These are phyloP conservation scores for Lagria hirta DNA, from an alignment of 2,888 invertebrate species.

Conservation along the genomic window DNA sequence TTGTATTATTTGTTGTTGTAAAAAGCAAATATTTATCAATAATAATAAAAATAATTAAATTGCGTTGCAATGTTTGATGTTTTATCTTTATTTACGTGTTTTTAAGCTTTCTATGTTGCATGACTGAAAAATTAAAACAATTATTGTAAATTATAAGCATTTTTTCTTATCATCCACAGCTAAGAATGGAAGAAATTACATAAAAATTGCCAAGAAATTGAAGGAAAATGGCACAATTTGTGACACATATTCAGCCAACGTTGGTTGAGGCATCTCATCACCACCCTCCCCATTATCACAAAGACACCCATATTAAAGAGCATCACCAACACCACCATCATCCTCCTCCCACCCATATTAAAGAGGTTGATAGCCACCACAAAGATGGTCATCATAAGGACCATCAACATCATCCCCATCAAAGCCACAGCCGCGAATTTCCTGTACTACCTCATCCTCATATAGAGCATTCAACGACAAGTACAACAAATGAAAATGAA, in stretches of 20 bases:
- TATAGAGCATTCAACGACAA: constrained; percentile 36
- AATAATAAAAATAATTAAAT: no score
- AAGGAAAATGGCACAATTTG: constrained; percentile 60
- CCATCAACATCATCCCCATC: constrained; percentile 25
- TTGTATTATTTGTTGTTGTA: no score
- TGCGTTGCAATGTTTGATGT: no score
- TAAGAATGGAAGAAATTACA: neutral
- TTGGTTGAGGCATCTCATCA: constrained; percentile 62
- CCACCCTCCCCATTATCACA: constrained; percentile 56
- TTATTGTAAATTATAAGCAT: no score
- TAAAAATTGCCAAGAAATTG: no score
- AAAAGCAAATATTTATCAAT: no score
- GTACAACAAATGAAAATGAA: constrained; percentile 35
- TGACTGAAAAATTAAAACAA: no score
- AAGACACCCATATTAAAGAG: constrained; percentile 33
- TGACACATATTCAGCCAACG: constrained; percentile 62
- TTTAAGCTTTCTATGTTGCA: no score
- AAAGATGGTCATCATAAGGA: constrained; percentile 33
- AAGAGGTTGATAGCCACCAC: constrained; percentile 30
- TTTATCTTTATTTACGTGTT: no score
- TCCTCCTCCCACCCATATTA: constrained; percentile 15
- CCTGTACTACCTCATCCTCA: constrained; percentile 45
- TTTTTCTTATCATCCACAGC: no score
- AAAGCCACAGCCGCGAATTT: constrained; percentile 41
- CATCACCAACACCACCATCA: constrained; percentile 26